Conservation (phyloP, 2,113 vertebrate genomes). For the Narcine bancroftii region DNA sequence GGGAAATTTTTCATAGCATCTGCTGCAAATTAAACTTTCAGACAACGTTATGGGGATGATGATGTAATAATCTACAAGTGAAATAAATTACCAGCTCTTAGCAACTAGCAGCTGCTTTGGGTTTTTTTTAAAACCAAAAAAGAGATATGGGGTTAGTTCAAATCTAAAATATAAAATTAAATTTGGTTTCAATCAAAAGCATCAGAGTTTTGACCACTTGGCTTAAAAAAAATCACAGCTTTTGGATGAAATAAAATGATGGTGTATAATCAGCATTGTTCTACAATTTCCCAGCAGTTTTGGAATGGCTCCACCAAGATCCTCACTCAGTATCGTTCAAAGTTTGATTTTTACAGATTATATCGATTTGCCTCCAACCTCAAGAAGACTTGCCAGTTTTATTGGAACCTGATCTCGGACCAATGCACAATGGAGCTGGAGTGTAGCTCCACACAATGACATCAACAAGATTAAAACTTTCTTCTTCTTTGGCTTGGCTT, state of each 20-base stretch:
- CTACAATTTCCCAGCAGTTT: not conserved
- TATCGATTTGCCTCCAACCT: too few species aligned
- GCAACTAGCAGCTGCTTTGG: not conserved
- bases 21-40: conserved; percentile 10
- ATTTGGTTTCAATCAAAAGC: not conserved
- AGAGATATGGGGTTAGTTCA: not conserved
- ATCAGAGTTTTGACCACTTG: not conserved
- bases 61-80: not conserved
- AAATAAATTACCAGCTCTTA: not conserved
- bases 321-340: not conserved
- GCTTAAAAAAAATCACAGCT: too few species aligned
- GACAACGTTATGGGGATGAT: not conserved
- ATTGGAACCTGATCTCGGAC: not conserved
- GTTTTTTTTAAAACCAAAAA: not conserved
- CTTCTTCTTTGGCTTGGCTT: too few species aligned
- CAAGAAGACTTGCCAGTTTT: not conserved
- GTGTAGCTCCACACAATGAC: not conserved
- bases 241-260: not conserved
- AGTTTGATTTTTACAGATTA: not conserved
- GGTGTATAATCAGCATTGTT: not conserved
- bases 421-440: not conserved
- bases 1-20: not conserved
- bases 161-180: not conserved
- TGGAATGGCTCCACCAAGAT: too few species aligned
- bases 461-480: not conserved